phyloP scores from a whole-genome alignment of 2,113 vertebrate species.

The Prochilodus magdalenae region DNA sequence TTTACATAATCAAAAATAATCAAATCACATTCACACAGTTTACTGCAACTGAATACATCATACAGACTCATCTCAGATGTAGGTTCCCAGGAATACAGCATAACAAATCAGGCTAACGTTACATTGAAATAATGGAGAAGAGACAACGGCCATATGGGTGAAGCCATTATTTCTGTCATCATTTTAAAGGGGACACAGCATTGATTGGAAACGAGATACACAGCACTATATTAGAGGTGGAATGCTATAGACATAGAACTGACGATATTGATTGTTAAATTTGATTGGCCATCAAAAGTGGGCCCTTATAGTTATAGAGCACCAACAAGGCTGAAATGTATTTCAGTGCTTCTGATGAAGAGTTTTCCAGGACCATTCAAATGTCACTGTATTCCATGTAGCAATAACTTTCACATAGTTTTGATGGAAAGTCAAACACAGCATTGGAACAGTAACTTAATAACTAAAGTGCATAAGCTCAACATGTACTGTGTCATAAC shows the following conservation, averaged over 20 bases:
- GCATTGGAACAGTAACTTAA: conserved; percentile 59
- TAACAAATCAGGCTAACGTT: conserved; percentile 39
- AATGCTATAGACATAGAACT: conserved; percentile 6
- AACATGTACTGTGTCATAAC: conserved; percentile 69
- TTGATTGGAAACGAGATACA: conserved; percentile 27
- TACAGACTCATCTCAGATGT: conserved; percentile 73
- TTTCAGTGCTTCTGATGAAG: not conserved
- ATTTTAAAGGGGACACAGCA: conserved; percentile 45
- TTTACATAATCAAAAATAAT: conserved; percentile 91
- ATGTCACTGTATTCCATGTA: conserved; percentile 19
- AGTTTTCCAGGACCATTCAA: not conserved
- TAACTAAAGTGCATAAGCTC: conserved; percentile 79
- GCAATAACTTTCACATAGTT: not conserved
- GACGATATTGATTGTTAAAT: conserved; percentile 10
- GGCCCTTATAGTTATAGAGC: conserved; percentile 3
- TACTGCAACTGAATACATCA: conserved; percentile 73
- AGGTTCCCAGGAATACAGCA: conserved; percentile 44
- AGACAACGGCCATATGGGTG: conserved; percentile 28
- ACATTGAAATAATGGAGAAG: conserved; percentile 32
- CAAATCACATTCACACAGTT: conserved; percentile 81
- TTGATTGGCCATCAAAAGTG: conserved; percentile 29
- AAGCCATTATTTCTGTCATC: conserved; percentile 22
- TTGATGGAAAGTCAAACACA: conserved; percentile 31
- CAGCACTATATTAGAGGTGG: conserved; percentile 17
- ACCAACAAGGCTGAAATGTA: not conserved